Conservation (phyloP, 2,113 vertebrate genomes). For the Entomyzon cyanotis region DNA sequence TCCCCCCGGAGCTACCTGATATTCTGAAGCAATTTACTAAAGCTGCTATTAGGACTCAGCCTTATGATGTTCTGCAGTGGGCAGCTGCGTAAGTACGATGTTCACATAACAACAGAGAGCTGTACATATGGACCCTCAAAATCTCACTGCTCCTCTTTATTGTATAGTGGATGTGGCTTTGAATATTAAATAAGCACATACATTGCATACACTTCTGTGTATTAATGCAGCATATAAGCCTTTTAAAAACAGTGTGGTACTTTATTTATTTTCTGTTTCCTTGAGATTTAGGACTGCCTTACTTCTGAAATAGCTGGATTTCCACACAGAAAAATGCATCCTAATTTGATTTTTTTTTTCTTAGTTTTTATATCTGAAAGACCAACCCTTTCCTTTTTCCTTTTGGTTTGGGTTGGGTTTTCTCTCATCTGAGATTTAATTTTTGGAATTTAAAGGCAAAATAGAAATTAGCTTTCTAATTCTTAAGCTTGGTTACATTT, state of each 20-base stretch:
- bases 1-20: constrained; percentile 85
- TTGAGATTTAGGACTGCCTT: neutral
- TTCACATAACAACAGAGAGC: neutral
- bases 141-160: neutral
- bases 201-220: neutral
- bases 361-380: neutral
- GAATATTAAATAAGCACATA: neutral
- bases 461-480: neutral
- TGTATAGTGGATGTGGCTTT: neutral
- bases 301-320: neutral
- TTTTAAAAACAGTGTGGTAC: neutral
- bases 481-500: neutral
- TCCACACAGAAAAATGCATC: neutral
- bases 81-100: constrained; percentile 82
- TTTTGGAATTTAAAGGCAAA: neutral
- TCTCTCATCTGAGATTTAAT: neutral
- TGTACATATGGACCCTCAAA: fast-evolving
- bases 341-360: neutral
- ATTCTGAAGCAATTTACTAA: constrained; percentile 93
- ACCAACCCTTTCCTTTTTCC: neutral
- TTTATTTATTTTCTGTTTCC: neutral
- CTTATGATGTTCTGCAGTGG: constrained; percentile 87
- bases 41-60: constrained; percentile 91
- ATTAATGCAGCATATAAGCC: neutral
- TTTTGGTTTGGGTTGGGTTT: neutral